phyloP scores from a whole-genome alignment of 2,888 invertebrate species.

The Diaphora mendica region DNA sequence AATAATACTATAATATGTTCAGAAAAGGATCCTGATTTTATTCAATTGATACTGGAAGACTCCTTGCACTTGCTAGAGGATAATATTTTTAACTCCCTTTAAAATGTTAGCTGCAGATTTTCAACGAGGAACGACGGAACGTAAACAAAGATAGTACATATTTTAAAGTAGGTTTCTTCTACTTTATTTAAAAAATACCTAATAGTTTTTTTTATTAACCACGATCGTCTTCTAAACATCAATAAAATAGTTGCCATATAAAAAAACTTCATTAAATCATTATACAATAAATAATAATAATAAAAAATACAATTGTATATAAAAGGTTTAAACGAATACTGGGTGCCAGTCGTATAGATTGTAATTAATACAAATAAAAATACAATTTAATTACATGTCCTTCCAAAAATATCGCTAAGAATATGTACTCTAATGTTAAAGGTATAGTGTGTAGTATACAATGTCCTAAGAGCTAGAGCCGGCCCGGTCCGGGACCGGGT shows the following conservation, averaged over 20 bases:
- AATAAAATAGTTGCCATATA: constrained; percentile 59
- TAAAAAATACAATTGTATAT: constrained; percentile 18
- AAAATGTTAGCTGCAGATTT: background rate
- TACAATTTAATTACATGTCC: constrained; percentile 71
- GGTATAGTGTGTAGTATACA: constrained; percentile 74
- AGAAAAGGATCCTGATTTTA: background rate
- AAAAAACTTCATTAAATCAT: constrained; percentile 40
- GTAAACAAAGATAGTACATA: background rate
- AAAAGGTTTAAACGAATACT: constrained; percentile 70
- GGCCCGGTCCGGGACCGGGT: background rate
- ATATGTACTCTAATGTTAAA: constrained; percentile 63
- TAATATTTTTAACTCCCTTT: background rate
- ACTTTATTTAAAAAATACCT: background rate
- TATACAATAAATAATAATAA: constrained; percentile 28
- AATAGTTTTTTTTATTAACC: background rate
- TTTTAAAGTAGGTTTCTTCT: background rate
- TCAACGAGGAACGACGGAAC: background rate
- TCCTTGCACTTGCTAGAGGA: background rate
- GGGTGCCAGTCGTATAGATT: constrained; percentile 70
- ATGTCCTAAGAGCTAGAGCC: constrained; percentile 73
- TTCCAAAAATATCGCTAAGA: constrained; percentile 77
- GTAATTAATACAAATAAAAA: constrained; percentile 70
- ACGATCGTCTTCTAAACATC: background rate
- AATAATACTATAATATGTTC: constrained; percentile 60
- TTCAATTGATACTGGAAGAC: background rate